Base-by-base conservation (phyloP, 2,113 vertebrate genomes). In the Bubo scandiacus region DNA sequence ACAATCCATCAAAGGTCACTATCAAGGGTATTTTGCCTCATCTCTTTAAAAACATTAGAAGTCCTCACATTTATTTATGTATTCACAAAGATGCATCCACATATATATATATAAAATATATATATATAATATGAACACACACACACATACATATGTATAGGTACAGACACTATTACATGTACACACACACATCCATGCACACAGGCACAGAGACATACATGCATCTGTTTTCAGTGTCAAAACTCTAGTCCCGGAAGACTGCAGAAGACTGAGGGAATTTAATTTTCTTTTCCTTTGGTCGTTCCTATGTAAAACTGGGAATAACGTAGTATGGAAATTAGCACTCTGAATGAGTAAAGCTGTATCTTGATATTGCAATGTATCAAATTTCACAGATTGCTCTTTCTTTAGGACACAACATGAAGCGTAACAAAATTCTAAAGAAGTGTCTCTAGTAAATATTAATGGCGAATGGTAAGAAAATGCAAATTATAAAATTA, bases 361-460 rank as follows among this genome's bases (percentile, higher is more conserved):
- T 62, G 8, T 42, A 49, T 18, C 29, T 67, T 45, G 32, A 25
- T 19, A 49, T 6, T 29, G 59, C 29, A 70, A 84, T 36, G 4
- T 3, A 77, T 6, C 16, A 7, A 10, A 67, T 47, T 81, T 62
- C 15, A n/a, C 0, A 63, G 8, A 34, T 73, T 45, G 22, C 40
- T 94, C 54, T 94, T 95, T 86, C 83, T 92, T 93, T 79, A 90
- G 67, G 86, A 68, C 59, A 81, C 49, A 91, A 79, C 87, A 80
- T 32, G 40, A 86, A 65, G 45, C 14, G 9, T 40, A 66, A 88
- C n/a, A 16, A 22, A 81, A 38, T 88, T 89, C 86, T 66, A 73
- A 77, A 12, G 19, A 86, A 93, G 58, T 52, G 34, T 73, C 52
- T 83, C 47, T 49, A 87, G 55, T 49, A 75, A 81, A 92, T 49